phyloP scores from a whole-genome alignment of 2,888 invertebrate genomes.

The Leptopilina drosophilae region DNA sequence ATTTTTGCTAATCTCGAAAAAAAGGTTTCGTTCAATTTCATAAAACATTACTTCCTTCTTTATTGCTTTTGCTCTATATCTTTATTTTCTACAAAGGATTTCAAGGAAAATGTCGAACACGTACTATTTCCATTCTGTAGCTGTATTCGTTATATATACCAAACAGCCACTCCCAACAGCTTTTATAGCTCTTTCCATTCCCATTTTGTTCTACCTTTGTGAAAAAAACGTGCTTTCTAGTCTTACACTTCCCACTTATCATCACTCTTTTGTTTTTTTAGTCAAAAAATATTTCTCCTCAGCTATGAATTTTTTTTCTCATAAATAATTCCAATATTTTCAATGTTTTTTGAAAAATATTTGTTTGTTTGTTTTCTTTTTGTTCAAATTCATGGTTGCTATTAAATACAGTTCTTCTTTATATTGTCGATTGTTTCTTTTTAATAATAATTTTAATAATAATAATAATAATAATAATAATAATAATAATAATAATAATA shows the following conservation, averaged over 20 bases:
- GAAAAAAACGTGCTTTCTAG: neutral
- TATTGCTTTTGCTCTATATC: neutral
- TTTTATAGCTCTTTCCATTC: constrained; percentile 17
- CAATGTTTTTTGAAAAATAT: too few relatives aligned
- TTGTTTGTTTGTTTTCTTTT: too few relatives aligned
- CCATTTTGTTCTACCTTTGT: neutral
- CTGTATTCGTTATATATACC: constrained; percentile 24
- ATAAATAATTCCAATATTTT: too few relatives aligned
- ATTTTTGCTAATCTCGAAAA: neutral
- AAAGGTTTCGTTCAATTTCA: neutral
- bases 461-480: too few relatives aligned
- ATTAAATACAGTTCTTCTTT: too few relatives aligned
- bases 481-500: too few relatives aligned
- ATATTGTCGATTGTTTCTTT: too few relatives aligned
- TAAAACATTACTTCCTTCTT: neutral
- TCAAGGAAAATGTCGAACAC: constrained; percentile 15
- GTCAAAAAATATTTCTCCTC: neutral
- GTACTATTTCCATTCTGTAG: constrained; percentile 18
- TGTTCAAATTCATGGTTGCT: too few relatives aligned
- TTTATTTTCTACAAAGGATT: constrained; percentile 14
- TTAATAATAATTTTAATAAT: too few relatives aligned
- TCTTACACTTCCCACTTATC: neutral
- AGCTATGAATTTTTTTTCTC: too few relatives aligned
- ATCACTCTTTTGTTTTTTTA: neutral
- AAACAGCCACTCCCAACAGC: constrained; percentile 32